Evolutionary conservation across 2,888 invertebrate species (phyloP).

Genomic region (Drosophila suboccidentalis): DNA sequence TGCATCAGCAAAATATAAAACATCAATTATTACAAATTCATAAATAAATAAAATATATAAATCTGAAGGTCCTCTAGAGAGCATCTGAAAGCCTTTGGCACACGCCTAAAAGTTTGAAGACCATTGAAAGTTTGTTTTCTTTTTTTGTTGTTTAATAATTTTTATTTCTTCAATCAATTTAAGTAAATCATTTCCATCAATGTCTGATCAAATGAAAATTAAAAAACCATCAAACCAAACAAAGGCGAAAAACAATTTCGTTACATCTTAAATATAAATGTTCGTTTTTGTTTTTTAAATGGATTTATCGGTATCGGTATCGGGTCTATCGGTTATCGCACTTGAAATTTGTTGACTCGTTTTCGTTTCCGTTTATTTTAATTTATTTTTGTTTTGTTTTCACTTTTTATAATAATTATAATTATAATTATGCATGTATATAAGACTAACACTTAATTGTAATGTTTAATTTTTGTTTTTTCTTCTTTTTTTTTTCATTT

Average conservation of each 20-base stretch:
- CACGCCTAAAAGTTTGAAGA: not conserved
- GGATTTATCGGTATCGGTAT: slow-evolving; percentile 26
- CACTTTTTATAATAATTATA: slow-evolving; percentile 41
- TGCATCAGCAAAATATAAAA: slow-evolving; percentile 78
- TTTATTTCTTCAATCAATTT: slow-evolving; percentile 82
- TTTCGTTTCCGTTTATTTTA: slow-evolving; percentile 34
- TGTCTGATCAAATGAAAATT: slow-evolving; percentile 65
- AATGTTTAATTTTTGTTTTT: slow-evolving; percentile 61
- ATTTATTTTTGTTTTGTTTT: slow-evolving; percentile 53
- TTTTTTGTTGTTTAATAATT: slow-evolving; percentile 76
- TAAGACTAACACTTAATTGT: slow-evolving; percentile 83
- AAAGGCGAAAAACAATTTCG: slow-evolving; percentile 68
- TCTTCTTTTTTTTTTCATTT: slow-evolving; percentile 30
- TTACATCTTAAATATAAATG: slow-evolving; percentile 59
- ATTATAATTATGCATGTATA: slow-evolving; percentile 67
- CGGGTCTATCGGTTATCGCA: slow-evolving; percentile 52
- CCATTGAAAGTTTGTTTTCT: not conserved
- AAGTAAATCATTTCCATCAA: slow-evolving; percentile 78
- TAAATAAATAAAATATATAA: not conserved
- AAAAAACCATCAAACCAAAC: slow-evolving; percentile 47
- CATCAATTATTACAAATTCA: not conserved
- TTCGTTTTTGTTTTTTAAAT: slow-evolving; percentile 36
- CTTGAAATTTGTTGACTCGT: slow-evolving; percentile 55
- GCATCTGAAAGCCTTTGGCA: slow-evolving; percentile 47
- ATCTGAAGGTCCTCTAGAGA: not conserved